phyloP scores from a whole-genome alignment of 2,797 vertebrate genomes.

The Leptoclinus maculatus region DNA sequence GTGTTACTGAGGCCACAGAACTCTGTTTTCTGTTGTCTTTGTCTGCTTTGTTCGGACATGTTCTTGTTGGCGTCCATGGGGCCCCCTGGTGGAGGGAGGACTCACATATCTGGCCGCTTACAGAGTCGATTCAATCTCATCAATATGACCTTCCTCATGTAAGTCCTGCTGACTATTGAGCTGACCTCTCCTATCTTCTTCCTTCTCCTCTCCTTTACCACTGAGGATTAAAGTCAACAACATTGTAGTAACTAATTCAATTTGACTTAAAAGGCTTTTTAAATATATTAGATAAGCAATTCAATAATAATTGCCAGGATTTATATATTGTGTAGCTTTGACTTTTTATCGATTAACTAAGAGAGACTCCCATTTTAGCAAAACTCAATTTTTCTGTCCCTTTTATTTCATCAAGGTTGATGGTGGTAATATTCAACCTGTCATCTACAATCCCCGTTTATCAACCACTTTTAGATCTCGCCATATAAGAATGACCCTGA shows the following conservation, averaged over 20 bases:
- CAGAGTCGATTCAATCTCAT: constrained; percentile 92
- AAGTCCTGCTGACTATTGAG: constrained; percentile 55
- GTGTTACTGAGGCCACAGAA: too few species aligned
- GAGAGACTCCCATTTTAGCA: too few species aligned
- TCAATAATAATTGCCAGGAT: neutral
- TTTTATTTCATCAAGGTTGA: neutral
- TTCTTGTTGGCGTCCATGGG: too few species aligned
- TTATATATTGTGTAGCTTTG: neutral
- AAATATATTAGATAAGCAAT: neutral
- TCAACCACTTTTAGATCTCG: constrained; percentile 12
- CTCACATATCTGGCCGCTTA: constrained; percentile 86
- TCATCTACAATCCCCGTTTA: neutral
- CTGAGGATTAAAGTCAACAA: too few species aligned
- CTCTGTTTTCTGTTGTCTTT: too few species aligned
- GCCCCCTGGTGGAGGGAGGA: too few species aligned
- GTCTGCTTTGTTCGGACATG: too few species aligned
- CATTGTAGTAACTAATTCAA: neutral
- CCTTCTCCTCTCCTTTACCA: neutral
- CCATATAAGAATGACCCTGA: constrained; percentile 31
- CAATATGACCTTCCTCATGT: constrained; percentile 94
- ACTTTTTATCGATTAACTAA: neutral
- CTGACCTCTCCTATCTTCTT: neutral
- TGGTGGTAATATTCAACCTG: neutral
- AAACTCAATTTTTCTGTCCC: neutral
- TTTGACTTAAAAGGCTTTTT: neutral